Percentiles rank a stretch among this genome's conserved stretches.
Evolutionary conservation across 2,113 vertebrate genomes (phyloP).

Genomic region (Salminus brasiliensis): DNA sequence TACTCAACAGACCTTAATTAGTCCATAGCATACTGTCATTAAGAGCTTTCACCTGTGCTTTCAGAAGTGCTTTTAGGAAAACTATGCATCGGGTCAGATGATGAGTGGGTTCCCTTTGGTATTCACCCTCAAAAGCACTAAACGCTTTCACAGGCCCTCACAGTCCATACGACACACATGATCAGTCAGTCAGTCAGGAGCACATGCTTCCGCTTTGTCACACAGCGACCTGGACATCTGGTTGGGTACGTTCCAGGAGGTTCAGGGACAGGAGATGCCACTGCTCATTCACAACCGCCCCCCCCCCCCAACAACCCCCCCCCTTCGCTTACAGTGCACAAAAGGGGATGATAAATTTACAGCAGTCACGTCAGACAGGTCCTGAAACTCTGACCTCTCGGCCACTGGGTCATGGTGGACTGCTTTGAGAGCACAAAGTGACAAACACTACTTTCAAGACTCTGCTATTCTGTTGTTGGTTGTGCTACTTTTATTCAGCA

Average conservation of each 20-base stretch:
- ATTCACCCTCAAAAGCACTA: conserved; percentile 34
- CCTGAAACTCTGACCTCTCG: conserved; percentile 66
- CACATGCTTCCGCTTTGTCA: conserved; percentile 59
- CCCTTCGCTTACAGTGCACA: conserved; percentile 54
- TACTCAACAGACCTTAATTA: too few relatives aligned
- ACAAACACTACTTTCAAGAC: background rate
- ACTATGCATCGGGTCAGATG: conserved; percentile 24
- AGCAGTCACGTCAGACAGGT: conserved; percentile 61
- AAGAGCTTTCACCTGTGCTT: background rate
- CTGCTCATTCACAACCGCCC: background rate
- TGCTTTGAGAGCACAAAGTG: conserved; percentile 61
- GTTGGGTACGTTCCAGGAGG: conserved; percentile 40
- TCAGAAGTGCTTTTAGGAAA: background rate
- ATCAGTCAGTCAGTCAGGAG: conserved; percentile 36
- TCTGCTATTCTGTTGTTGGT: too few relatives aligned
- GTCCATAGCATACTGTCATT: too few relatives aligned
- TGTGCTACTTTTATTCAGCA: background rate
- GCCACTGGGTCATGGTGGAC: conserved; percentile 59
- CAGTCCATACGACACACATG: conserved; percentile 30
- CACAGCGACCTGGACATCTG: conserved; percentile 56
- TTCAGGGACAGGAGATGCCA: conserved; percentile 25
- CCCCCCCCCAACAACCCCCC: background rate
- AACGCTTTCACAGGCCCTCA: conserved; percentile 45
- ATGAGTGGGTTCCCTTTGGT: conserved; percentile 29
- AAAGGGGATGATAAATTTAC: conserved; percentile 62